phyloP scores from a whole-genome alignment of 2,888 invertebrate genomes.

The Salpingus planirostris region DNA sequence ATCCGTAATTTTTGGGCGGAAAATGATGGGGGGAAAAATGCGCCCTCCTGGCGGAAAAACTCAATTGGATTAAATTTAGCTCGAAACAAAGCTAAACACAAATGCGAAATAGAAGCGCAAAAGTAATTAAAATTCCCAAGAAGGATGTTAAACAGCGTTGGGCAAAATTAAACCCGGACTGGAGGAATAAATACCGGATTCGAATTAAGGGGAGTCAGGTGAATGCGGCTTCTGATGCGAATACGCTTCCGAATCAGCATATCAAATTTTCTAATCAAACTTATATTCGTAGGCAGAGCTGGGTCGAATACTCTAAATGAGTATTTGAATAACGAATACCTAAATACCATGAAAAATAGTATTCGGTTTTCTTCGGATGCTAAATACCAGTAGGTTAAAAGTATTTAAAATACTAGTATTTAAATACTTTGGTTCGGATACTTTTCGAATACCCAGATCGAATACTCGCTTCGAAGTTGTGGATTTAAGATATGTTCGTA shows the following conservation, averaged over 20 bases:
- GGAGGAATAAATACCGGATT: slow-evolving; percentile 38
- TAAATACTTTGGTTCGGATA: too few species aligned
- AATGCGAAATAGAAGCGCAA: slow-evolving; percentile 33
- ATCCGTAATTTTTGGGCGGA: background rate
- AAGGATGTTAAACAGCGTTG: slow-evolving; percentile 35
- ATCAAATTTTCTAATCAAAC: slow-evolving; percentile 13
- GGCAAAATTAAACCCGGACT: slow-evolving; percentile 36
- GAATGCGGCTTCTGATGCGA: slow-evolving; percentile 3
- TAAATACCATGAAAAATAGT: too few species aligned
- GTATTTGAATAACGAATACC: too few species aligned
- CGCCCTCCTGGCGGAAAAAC: slow-evolving; percentile 27
- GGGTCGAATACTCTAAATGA: too few species aligned
- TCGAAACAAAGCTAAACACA: slow-evolving; percentile 30
- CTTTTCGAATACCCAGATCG: too few species aligned
- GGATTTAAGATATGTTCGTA: too few species aligned
- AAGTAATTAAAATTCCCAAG: slow-evolving; percentile 40
- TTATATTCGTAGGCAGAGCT: slow-evolving; percentile 4
- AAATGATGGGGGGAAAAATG: slow-evolving; percentile 1
- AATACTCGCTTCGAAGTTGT: too few species aligned
- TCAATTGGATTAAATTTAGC: slow-evolving; percentile 26
- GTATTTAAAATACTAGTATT: too few species aligned
- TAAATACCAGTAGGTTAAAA: too few species aligned
- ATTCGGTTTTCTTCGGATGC: too few species aligned
- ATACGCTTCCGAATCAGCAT: slow-evolving; percentile 2
- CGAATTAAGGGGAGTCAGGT: slow-evolving; percentile 27